Conservation (phyloP, 2,113 vertebrate species). For the Terrapene triunguis region DNA sequence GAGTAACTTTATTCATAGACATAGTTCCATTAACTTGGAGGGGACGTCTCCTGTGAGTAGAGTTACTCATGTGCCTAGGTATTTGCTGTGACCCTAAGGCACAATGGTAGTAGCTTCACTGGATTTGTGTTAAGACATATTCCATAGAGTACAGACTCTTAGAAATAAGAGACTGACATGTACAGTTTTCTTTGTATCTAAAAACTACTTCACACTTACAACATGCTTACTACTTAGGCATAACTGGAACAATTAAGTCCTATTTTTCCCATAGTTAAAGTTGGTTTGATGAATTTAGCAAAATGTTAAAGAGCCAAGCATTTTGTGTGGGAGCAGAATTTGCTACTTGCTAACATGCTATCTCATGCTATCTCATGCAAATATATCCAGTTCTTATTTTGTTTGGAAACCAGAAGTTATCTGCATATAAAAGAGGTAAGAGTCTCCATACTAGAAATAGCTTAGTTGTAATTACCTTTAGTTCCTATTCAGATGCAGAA, state of each 20-base stretch:
- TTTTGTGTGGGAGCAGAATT: background rate
- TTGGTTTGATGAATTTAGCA: background rate
- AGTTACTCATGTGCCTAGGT: fast-evolving
- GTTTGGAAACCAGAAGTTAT: too few relatives aligned
- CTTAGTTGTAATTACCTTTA: background rate
- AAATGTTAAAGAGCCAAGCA: fast-evolving
- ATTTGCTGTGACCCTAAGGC: background rate
- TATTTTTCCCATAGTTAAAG: background rate
- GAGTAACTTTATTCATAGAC: fast-evolving
- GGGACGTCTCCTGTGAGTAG: fast-evolving
- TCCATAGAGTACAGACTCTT: fast-evolving
- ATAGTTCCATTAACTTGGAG: fast-evolving
- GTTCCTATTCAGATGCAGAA: background rate
- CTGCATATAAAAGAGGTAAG: background rate
- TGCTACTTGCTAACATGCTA: background rate
- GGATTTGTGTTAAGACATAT: background rate
- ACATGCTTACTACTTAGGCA: background rate
- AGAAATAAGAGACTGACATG: background rate
- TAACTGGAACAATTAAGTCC: background rate
- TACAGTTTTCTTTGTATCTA: background rate
- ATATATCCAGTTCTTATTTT: background rate
- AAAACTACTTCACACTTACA: background rate
- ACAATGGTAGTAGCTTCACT: too few relatives aligned
- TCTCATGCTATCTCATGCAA: background rate
- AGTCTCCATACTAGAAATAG: background rate